These are phyloP conservation scores for Adelges cooleyi DNA, from an alignment of 1,140 invertebrate species.

Conservation along the genomic window DNA sequence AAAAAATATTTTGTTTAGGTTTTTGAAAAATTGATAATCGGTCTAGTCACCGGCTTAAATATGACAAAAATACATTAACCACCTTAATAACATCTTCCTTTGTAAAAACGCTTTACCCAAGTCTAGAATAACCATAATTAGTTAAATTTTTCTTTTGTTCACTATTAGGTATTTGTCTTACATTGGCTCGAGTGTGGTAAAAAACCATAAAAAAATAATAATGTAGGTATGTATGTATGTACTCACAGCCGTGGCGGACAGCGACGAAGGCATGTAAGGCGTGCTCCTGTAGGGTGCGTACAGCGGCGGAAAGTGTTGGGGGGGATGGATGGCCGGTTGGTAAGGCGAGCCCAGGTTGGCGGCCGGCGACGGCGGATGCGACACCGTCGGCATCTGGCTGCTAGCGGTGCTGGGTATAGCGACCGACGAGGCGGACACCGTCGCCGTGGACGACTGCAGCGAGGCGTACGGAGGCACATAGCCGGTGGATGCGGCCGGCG, in stretches of 20 bases:
- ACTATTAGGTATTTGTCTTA: too few species aligned
- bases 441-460: constrained; percentile 3
- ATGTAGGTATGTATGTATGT: neutral
- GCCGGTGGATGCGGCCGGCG: neutral
- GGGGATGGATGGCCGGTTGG: neutral
- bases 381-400: neutral
- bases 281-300: constrained; percentile 30
- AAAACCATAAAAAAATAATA: neutral
- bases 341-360: neutral
- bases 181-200: too few species aligned
- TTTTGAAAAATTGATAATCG: too few species aligned
- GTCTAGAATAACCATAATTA: too few species aligned
- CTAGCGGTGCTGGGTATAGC: constrained; percentile 4
- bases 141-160: too few species aligned
- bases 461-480: constrained; percentile 5
- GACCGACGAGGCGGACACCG: neutral
- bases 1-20: too few species aligned
- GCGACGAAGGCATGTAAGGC: constrained; percentile 29
- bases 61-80: too few species aligned
- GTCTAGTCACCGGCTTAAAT: too few species aligned
- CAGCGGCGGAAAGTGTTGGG: constrained; percentile 24
- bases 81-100: too few species aligned
- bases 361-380: neutral
- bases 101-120: too few species aligned
- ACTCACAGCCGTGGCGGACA: constrained; percentile 15